Base-by-base conservation (phyloP, 2,113 vertebrate genomes). In the Aramus guarauna region DNA sequence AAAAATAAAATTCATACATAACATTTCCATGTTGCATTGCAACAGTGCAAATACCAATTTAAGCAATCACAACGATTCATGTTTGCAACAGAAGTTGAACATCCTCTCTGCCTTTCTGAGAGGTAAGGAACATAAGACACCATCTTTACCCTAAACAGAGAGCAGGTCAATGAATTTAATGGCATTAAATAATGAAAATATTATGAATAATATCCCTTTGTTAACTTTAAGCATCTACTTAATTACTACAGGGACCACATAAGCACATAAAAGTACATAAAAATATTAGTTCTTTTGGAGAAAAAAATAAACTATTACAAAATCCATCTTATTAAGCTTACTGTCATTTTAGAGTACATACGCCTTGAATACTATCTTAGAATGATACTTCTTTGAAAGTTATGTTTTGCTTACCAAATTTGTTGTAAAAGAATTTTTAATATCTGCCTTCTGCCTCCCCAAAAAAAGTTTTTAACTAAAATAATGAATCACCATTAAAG, bases 391-490 rank as follows among this genome's bases (percentile, higher is more conserved):
- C 11, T 60, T 60, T 47, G 18, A 85, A 27, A 85, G 12, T 56
- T 64, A 52, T 0, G 0, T 48, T 9, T n/a, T 78, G 8, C 20
- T 59, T 23, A 4, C 2, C 8, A 90, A 55, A 79, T 72, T 34
- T 78, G 2, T 12, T 78, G 10, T 43, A 53, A 86, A 43, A 0
- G 6, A 36, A 23, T n/a, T 55, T 82, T 78, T 71, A 72, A 37
- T 78, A 60, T 19, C 11, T 26, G 1, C 2, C 1, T 45, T 52
- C 32, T 75, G 5, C 12, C 1, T 2, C 1, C 0, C 0, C 6
- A 6, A 20, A 24, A 48, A 15, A 24, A 2, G 0, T 2, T 81
- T 81, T 79, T 26, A 43, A n/a, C 3, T 15, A 23, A 71, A 73
- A 11, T 16, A 56, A 37, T 14, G 2, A 24, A 36, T 90, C 84